Percentiles rank a stretch among this genome's conserved stretches.
These are phyloP conservation scores for Acropora yongei DNA, from an alignment of 64 coral and sea anemone species.

Conservation along the genomic window DNA sequence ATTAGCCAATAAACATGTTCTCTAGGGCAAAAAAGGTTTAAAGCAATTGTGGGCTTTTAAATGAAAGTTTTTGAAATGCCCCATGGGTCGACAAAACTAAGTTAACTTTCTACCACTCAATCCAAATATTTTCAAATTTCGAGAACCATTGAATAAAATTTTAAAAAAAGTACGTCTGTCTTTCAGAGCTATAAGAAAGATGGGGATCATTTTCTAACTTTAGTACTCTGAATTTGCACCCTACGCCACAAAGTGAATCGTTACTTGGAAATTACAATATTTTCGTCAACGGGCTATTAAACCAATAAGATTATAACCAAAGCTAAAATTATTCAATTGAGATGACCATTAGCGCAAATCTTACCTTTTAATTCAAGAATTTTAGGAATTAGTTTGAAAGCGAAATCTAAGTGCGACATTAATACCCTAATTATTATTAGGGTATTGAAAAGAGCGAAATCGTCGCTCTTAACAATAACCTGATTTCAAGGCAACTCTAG, in stretches of 20 bases:
- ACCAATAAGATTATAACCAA: not conserved
- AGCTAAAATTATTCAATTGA: not conserved
- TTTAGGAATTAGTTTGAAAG: not conserved
- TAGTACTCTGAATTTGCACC: no score
- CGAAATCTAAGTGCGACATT: no score
- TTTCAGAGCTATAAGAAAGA: not conserved
- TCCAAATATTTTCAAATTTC: not conserved
- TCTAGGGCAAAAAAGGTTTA: not conserved
- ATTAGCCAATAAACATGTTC: not conserved
- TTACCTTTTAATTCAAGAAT: not conserved
- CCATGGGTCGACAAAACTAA: not conserved
- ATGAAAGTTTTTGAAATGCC: not conserved
- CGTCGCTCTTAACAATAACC: not conserved
- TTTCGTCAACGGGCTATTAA: not conserved
- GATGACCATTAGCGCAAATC: not conserved
- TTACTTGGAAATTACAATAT: constrained; percentile 19
- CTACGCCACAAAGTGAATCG: not conserved
- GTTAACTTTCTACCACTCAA: no score
- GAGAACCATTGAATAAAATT: not conserved
- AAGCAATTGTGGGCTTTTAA: not conserved
- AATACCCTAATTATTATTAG: no score
- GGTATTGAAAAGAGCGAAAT: no score
- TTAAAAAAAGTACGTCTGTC: not conserved
- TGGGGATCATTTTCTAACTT: no score
- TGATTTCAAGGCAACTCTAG: not conserved